These are phyloP conservation scores for Pipa parva DNA, from an alignment of 2,113 vertebrate species.

Conservation along the genomic window DNA sequence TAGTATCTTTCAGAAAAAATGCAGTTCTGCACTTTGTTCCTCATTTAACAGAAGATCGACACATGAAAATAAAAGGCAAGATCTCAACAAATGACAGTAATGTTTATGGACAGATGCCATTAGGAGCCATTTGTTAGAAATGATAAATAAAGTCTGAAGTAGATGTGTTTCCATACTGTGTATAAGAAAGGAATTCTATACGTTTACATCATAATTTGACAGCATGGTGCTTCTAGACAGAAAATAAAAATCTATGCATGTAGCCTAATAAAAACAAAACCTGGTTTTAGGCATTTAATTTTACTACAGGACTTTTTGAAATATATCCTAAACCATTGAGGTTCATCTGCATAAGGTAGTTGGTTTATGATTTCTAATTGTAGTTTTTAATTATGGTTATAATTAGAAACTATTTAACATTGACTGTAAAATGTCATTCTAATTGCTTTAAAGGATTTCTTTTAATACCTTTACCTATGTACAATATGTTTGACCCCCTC, in stretches of 20 bases:
- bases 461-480: constrained; percentile 21
- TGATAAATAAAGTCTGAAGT: constrained; percentile 18
- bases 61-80: background rate
- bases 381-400: constrained; percentile 11
- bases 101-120: constrained; percentile 10
- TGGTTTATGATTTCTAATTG: constrained; percentile 15
- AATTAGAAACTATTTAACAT: constrained; percentile 23
- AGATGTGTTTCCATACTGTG: constrained; percentile 1
- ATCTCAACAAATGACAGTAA: background rate
- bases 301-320: constrained; percentile 8
- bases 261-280: constrained; percentile 25
- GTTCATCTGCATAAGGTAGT: constrained; percentile 10
- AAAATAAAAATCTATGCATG: constrained; percentile 34
- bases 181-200: constrained; percentile 17
- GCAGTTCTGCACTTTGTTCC: no score
- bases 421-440: constrained; percentile 25
- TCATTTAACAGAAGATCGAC: no score
- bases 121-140: constrained; percentile 20
- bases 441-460: constrained; percentile 23
- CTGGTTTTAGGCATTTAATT: background rate
- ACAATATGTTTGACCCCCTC: constrained; percentile 30
- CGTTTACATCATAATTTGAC: no score
- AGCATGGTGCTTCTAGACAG: no score
- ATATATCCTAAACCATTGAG: background rate
- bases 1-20: no score